Conservation (phyloP, 23 tunicate species). For the Trididemnum nubilum region DNA sequence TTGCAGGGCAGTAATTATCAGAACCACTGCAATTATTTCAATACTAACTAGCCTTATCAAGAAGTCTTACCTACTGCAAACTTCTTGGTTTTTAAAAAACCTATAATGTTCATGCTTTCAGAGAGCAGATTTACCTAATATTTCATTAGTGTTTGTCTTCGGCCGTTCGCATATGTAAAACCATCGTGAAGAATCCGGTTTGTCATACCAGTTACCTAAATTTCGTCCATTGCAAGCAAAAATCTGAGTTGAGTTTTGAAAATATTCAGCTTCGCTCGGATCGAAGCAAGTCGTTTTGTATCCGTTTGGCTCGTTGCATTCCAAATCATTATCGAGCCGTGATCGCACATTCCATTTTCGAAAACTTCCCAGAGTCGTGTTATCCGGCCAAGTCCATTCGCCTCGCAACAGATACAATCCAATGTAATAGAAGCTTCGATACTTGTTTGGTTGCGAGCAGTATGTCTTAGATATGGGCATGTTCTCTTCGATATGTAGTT, state of each 20-base stretch:
- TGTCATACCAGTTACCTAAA: slow-evolving; percentile 43
- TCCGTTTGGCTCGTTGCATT: slow-evolving; percentile 34
- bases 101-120: no score
- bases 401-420: not conserved
- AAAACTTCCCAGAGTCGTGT: not conserved
- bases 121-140: no score
- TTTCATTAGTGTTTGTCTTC: no score
- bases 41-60: no score
- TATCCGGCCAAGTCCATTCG: slow-evolving; percentile 31
- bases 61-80: no score
- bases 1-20: no score
- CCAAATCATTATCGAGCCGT: not conserved
- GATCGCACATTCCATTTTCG: not conserved
- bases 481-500: slow-evolving; percentile 25
- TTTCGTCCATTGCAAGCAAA: not conserved
- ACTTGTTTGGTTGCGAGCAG: not conserved
- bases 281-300: not conserved
- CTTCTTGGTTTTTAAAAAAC: no score
- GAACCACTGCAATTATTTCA: no score
- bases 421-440: slow-evolving; percentile 5
- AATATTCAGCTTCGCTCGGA: not conserved
- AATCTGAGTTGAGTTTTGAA: slow-evolving; percentile 28
- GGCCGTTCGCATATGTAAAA: slow-evolving; percentile 34
- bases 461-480: not conserved
- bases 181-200: slow-evolving; percentile 8